These are phyloP conservation scores for Myodes glareolus DNA, from an alignment of 2,113 vertebrate genomes.

Conservation along the genomic window DNA sequence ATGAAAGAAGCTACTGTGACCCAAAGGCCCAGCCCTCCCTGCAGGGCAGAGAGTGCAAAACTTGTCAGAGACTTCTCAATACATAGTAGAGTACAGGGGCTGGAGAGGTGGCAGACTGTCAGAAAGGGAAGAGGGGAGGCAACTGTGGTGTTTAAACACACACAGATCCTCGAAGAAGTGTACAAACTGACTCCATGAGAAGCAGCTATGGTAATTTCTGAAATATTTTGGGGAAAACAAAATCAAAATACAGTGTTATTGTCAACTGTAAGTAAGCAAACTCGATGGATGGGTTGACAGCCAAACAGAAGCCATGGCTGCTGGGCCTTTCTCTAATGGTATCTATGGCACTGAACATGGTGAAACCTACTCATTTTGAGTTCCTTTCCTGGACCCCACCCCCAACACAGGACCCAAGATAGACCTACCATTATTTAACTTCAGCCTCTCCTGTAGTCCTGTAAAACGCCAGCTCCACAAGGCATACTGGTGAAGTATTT, in stretches of 20 bases:
- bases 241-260: not conserved
- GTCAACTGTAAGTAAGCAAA: not conserved
- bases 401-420: not conserved
- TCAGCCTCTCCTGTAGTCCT: not conserved
- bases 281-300: not conserved
- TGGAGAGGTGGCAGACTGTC: slow-evolving; percentile 26
- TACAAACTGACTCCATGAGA: not conserved
- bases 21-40: not conserved
- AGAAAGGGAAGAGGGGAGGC: not conserved
- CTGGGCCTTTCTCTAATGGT: not conserved
- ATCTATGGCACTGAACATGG: not conserved
- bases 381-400: not conserved
- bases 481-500: not conserved
- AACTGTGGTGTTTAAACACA: not conserved
- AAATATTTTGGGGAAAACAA: not conserved
- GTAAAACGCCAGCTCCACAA: not conserved
- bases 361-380: not conserved
- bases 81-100: not conserved
- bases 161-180: not conserved
- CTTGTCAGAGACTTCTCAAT: not conserved
- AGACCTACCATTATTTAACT: not conserved
- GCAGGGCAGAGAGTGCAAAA: not conserved
- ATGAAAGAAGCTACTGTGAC: slow-evolving; percentile 7
- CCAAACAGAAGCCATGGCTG: not conserved
- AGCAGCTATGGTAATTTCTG: slow-evolving; percentile 36